These are phyloP conservation scores for Agrotis exclamationis DNA, from an alignment of 2,888 invertebrate genomes.

Conservation along the genomic window DNA sequence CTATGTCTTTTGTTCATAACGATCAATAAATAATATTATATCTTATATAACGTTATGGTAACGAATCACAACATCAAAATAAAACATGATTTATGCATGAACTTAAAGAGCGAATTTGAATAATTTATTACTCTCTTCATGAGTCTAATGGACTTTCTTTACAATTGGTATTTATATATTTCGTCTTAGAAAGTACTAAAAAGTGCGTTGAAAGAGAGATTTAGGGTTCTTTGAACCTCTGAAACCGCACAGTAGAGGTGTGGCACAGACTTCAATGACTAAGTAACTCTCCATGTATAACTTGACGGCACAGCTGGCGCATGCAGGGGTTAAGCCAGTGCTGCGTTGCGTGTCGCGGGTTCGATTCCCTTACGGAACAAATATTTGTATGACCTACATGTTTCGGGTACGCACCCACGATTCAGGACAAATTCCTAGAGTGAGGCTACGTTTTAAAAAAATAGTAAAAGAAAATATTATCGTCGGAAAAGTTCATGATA, in stretches of 20 bases:
- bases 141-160: constrained; percentile 1
- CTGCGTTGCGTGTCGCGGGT: no score
- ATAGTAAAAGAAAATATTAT: no score
- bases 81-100: constrained; percentile 16
- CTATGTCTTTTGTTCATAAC: not conserved
- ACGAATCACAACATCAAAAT: constrained; percentile 13
- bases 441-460: no score
- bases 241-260: not conserved
- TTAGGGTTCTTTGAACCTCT: not conserved
- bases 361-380: no score
- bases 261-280: no score
- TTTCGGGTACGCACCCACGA: no score
- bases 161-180: not conserved
- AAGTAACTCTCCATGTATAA: no score
- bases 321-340: no score
- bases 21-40: constrained; percentile 15
- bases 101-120: not conserved
- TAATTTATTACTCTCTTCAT: constrained; percentile 25
- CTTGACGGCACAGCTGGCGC: no score
- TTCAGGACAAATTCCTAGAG: no score
- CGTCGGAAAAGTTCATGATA: not conserved
- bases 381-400: no score
- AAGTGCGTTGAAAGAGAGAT: not conserved
- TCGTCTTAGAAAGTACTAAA: constrained; percentile 3
- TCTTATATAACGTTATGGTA: not conserved